Conservation (phyloP, 2,113 vertebrate genomes). For the Podilymbus podiceps region DNA sequence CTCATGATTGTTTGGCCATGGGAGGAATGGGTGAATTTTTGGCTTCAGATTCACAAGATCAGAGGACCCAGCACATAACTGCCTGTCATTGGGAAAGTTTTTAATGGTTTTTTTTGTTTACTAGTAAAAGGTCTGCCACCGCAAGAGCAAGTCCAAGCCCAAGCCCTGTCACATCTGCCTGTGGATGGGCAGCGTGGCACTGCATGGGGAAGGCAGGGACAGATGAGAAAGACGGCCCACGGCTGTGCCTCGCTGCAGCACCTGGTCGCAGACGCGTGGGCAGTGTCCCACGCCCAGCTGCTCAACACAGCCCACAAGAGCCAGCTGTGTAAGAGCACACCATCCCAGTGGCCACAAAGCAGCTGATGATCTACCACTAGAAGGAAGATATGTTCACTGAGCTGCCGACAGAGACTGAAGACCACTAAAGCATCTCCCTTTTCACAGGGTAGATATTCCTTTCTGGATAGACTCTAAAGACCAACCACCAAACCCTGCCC, state of each 20-base stretch:
- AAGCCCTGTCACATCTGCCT: background rate
- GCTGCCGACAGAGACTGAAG: background rate
- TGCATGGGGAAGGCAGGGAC: background rate
- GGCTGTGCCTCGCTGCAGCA: background rate
- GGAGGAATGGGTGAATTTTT: background rate
- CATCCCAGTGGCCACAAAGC: background rate
- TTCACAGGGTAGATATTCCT: too few species aligned
- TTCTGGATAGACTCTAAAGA: background rate
- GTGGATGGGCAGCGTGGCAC: accelerated
- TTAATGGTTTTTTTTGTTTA: background rate
- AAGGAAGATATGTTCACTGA: accelerated
- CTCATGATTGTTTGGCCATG: background rate
- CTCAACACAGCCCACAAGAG: background rate
- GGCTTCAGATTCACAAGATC: background rate
- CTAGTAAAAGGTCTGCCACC: too few species aligned
- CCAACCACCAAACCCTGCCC: background rate
- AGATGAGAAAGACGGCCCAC: background rate
- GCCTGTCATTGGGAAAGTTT: background rate
- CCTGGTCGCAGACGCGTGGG: accelerated
- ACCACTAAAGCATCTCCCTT: background rate
- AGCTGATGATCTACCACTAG: too few species aligned
- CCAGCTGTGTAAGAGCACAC: background rate
- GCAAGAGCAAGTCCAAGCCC: background rate
- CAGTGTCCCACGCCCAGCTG: background rate
- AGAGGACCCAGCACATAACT: background rate